Evolutionary conservation across 2,888 invertebrate species (phyloP).

Genomic region (Macaria liturata): DNA sequence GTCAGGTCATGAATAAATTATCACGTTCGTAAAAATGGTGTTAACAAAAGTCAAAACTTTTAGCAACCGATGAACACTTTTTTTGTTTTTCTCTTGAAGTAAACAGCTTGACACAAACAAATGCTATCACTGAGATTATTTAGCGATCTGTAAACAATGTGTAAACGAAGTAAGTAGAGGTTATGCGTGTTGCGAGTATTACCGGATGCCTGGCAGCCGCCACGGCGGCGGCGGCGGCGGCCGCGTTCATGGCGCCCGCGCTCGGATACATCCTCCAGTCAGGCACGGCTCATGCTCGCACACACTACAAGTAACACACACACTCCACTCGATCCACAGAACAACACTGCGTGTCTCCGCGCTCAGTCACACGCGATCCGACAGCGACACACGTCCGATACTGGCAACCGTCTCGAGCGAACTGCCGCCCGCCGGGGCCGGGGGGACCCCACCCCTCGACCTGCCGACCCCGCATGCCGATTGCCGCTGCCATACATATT

Average conservation of each 20-base stretch:
- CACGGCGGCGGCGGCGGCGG: conserved; percentile 92
- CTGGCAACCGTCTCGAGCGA: conserved; percentile 58
- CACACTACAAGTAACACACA: conserved; percentile 62
- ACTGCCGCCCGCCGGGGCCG: conserved; percentile 61
- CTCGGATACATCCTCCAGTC: conserved; percentile 91
- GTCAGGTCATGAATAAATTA: no score
- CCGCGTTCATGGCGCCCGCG: conserved; percentile 92
- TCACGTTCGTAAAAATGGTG: no score
- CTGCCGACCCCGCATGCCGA: conserved; percentile 67
- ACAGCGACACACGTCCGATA: conserved; percentile 51
- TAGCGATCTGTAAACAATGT: background rate
- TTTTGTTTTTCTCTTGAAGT: no score
- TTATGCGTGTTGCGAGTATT: conserved; percentile 62
- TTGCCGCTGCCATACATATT: conserved; percentile 76
- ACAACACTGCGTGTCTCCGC: conserved; percentile 57
- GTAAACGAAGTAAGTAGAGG: background rate
- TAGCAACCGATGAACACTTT: no score
- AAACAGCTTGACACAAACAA: background rate
- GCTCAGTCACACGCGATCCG: conserved; percentile 68
- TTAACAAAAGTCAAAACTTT: no score
- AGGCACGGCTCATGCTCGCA: conserved; percentile 74
- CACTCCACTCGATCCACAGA: conserved; percentile 72
- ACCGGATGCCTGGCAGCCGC: conserved; percentile 95
- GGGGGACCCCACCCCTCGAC: conserved; percentile 48
- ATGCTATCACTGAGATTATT: no score